Conservation (phyloP, 2,113 vertebrate genomes). For the Solea solea region DNA sequence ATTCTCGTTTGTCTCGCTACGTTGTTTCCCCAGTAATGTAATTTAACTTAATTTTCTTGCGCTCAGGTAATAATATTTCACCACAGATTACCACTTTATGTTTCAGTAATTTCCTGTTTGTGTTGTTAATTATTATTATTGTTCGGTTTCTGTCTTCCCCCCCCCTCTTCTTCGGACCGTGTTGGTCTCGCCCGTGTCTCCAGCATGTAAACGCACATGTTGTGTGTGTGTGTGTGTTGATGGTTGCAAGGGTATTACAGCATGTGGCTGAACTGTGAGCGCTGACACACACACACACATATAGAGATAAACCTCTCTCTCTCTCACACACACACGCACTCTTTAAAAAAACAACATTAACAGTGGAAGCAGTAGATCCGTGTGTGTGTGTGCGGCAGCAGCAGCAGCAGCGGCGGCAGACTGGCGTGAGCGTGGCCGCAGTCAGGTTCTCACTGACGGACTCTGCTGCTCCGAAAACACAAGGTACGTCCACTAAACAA, state of each 20-base stretch:
- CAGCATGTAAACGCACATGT: constrained; percentile 55
- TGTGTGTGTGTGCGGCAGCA: no score
- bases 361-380: no score
- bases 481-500: constrained; percentile 19
- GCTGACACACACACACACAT: not conserved
- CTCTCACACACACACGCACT: not conserved
- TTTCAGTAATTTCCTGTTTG: no score
- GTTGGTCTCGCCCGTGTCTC: constrained; percentile 50
- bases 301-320: no score
- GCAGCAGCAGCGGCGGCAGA: not conserved
- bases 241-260: not conserved
- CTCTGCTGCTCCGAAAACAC: not conserved
- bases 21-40: no score
- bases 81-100: no score
- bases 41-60: no score
- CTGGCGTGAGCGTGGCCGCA: constrained; percentile 18
- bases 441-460: not conserved
- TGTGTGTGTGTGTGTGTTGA: constrained; percentile 38
- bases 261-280: no score
- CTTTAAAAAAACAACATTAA: no score
- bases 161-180: not conserved
- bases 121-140: no score
- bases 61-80: not conserved
- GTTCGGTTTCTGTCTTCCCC: not conserved
- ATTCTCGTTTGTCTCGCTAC: not conserved